Evolutionary conservation across 2,113 vertebrate genomes (phyloP), one percentile per base, ranked within the genome.

Genomic region (Perognathus longimembris): DNA sequence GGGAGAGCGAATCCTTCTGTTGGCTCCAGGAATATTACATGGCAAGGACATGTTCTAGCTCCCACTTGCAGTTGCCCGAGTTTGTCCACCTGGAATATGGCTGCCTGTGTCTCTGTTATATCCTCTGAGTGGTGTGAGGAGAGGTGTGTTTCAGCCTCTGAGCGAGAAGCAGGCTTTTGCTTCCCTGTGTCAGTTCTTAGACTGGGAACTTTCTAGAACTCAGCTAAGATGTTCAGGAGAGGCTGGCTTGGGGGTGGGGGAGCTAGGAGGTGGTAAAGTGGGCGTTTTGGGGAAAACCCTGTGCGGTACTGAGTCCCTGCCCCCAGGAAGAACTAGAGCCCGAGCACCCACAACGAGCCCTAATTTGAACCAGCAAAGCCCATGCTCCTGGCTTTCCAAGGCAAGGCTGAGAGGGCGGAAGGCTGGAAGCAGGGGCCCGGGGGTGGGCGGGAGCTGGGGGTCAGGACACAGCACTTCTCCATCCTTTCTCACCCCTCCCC

Each of bases 291-390:
- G n/a, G n/a, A n/a, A n/a, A n/a, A n/a, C n/a, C n/a, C n/a, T n/a
- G n/a, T n/a, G n/a, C 24, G 61, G 40, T 36, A 22, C 78, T 61
- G 9, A 0, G 0, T 61, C 32, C 91, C 70, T 61, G 54, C 7
- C 69, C 54, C 63, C 15, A 12, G 4, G 5, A 88, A 77, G 80
- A 93, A 14, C 6, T 3, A 12, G 24, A 22, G 11, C 7, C 90
- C 3, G 74, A 42, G 59, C 57, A 1, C 22, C 18, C 57, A 30
- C 10, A 89, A 84, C 40, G 75, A 4, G 18, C 18, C 12, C 9
- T 86, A 45, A 69, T 94, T 36, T 42, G 63, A 87, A 80, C 30
- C 5, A 17, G 38, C 83, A 14, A 18, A 34, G 32, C 21, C 2
- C 34, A 18, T n/a, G 6, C 34, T 63, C 32, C 32, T 26, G 63